Conservation (phyloP, 1,140 invertebrate species). For the Bombus superbus region DNA sequence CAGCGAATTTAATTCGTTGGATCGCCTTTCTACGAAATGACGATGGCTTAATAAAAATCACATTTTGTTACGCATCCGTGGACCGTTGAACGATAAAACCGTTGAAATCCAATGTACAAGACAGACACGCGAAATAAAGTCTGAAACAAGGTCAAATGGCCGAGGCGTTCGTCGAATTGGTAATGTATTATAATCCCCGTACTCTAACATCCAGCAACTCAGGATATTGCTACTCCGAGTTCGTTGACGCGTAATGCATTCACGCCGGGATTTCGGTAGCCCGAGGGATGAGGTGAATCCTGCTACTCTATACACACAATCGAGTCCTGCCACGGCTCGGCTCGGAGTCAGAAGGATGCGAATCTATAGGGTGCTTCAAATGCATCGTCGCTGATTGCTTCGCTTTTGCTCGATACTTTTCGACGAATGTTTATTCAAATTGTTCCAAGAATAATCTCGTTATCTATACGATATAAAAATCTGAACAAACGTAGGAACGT, state of each 20-base stretch:
- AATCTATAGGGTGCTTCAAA: constrained; percentile 26
- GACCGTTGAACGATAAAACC: neutral
- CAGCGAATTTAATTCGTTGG: no score
- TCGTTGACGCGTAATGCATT: constrained; percentile 83
- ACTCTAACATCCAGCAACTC: constrained; percentile 77
- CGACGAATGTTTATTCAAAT: no score
- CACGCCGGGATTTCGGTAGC: constrained; percentile 76
- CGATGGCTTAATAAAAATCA: constrained; percentile 15
- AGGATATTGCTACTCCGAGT: constrained; percentile 83
- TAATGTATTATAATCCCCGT: constrained; percentile 82
- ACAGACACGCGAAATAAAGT: constrained; percentile 67
- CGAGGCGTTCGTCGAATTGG: constrained; percentile 80
- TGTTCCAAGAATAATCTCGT: no score
- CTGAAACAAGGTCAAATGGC: constrained; percentile 77
- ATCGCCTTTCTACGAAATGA: rapidly evolving
- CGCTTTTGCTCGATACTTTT: neutral
- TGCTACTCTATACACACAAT: constrained; percentile 53
- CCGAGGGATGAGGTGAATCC: constrained; percentile 64
- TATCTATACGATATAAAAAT: no score
- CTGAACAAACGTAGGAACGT: no score
- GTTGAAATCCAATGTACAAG: constrained; percentile 50
- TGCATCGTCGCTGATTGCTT: neutral
- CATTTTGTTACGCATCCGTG: neutral
- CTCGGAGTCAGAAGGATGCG: constrained; percentile 44
- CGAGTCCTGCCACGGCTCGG: neutral